phyloP scores from a whole-genome alignment of 1,140 invertebrate genomes.

The Ptiloglossa arizonensis region DNA sequence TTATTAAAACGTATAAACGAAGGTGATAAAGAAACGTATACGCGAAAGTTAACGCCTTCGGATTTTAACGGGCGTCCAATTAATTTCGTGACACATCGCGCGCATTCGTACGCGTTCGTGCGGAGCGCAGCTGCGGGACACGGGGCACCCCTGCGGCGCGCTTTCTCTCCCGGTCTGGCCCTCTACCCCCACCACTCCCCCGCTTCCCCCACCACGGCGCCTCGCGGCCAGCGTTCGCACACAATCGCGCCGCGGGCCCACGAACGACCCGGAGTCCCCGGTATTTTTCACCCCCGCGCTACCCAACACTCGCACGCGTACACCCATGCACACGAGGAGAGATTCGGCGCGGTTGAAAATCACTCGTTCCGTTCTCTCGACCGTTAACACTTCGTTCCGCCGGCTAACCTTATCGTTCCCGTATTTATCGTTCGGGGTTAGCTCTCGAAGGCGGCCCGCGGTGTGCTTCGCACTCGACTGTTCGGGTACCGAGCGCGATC shows the following conservation, averaged over 20 bases:
- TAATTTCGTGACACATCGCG: conserved; percentile 62
- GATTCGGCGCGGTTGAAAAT: too few relatives aligned
- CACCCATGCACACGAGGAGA: too few relatives aligned
- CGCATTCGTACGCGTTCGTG: conserved; percentile 41
- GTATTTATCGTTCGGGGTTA: too few relatives aligned
- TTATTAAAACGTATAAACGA: conserved; percentile 61
- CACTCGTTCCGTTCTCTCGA: not conserved
- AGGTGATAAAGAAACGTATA: conserved; percentile 57
- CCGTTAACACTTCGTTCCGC: too few relatives aligned
- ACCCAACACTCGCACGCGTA: not conserved
- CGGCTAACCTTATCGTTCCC: too few relatives aligned
- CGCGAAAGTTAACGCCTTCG: conserved; percentile 60
- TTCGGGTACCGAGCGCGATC: too few relatives aligned
- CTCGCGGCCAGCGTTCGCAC: not conserved
- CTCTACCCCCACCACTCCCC: too few relatives aligned
- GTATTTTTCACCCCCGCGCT: not conserved
- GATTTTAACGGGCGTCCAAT: conserved; percentile 64
- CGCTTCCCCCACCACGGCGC: not conserved
- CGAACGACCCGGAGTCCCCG: too few relatives aligned
- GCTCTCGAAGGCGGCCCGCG: too few relatives aligned
- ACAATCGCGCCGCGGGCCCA: not conserved
- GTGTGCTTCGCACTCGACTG: too few relatives aligned
- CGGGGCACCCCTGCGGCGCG: conserved; percentile 59
- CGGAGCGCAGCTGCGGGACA: conserved; percentile 51
- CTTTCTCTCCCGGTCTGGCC: conserved; percentile 44